Evolutionary conservation across 2,888 invertebrate genomes (phyloP), one percentile per base, ranked within the genome.

Genomic region (Neuroscelio doddi): DNA sequence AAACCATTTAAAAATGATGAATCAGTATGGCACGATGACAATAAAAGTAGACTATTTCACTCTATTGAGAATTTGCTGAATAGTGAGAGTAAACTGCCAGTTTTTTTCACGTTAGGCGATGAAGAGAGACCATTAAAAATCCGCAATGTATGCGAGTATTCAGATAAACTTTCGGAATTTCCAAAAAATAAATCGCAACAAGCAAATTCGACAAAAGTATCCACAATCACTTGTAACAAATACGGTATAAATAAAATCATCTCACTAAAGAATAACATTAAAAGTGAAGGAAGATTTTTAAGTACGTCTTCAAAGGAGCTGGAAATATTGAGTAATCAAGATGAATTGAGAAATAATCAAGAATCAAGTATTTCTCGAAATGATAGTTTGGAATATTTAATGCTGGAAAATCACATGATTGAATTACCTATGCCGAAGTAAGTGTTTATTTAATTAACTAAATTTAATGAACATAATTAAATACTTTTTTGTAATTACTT

Each of bases 381-480:
- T 34, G 77, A 79, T 36, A 81, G 80, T 51, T 66, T 83, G 34
- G 84, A 83, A 29, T 77, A 81, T 34, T 68, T 84, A 16, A 78
- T 84, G 68, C 81, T 80, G 52, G 80, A 76, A 1, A 84, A 73
- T 67, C 73, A 75, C 30, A 86, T 89, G 53, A 80, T 89, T 36
- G 89, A 90, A 81, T 85, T 90, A 49, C 89, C 90, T 0, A 82
- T 90, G 84, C 89, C 90, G 39, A 86, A 86, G 84, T 86, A 75
- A 80, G 85, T 81, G 61, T 65, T 38, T 32, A 7, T 5, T 3
- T 10, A 8, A 10, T 30, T 2, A 10, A 32, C 17, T 41, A 7
- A 36, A 10, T 10, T 36, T 12, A 36, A n/a, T 36, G 12, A n/a
- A n/a, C n/a, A n/a, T n/a, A n/a, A n/a, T 32, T 32, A 12, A 3